Conservation (phyloP, 2,113 vertebrate genomes). For the Tiliqua scincoides region DNA sequence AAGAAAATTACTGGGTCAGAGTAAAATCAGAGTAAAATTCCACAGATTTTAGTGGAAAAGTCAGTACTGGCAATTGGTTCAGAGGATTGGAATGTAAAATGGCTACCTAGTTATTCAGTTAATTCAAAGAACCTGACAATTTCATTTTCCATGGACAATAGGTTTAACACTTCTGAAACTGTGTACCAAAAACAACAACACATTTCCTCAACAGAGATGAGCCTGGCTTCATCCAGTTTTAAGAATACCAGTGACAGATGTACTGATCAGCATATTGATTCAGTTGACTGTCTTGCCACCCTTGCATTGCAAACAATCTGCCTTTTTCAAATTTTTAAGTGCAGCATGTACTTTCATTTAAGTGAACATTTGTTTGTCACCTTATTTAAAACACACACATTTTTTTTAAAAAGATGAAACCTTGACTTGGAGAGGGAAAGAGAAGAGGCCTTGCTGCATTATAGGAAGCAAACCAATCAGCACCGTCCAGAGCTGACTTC, state of each 20-base stretch:
- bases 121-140: neutral
- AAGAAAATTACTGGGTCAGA: neutral
- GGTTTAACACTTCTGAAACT: neutral
- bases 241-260: neutral
- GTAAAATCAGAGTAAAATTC: too few species aligned
- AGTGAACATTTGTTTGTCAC: neutral
- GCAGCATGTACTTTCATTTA: neutral
- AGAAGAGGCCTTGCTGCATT: neutral
- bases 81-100: neutral
- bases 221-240: neutral
- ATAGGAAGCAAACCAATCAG: neutral
- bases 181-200: neutral
- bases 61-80: neutral
- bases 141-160: neutral
- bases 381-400: neutral
- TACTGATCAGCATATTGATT: neutral
- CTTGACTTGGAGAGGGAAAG: neutral
- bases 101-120: constrained; percentile 23
- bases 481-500: neutral
- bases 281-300: neutral
- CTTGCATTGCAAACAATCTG: neutral
- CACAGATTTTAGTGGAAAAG: neutral
- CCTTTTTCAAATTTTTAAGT: neutral
- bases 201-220: neutral
- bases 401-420: neutral